Conservation (phyloP, 2,113 vertebrate genomes). For the Mellivora capensis region DNA sequence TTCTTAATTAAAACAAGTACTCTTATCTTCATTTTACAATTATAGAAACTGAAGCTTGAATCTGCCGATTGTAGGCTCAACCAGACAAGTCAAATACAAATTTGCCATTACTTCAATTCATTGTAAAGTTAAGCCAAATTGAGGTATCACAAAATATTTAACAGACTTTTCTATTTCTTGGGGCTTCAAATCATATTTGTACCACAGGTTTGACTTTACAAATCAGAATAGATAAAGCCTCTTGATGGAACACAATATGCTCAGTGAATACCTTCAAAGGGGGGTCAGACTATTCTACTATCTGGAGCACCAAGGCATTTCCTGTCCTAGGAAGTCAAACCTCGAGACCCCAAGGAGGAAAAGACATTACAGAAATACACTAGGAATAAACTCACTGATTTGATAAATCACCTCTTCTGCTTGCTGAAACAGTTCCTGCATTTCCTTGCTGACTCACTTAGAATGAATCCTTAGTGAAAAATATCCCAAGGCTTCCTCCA, state of each 20-base stretch:
- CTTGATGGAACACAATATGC: background rate
- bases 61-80: background rate
- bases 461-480: slow-evolving; percentile 21
- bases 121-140: background rate
- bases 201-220: background rate
- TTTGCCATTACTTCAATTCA: background rate
- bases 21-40: background rate
- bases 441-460: slow-evolving; percentile 39
- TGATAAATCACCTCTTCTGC: background rate
- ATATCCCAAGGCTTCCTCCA: background rate
- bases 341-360: background rate
- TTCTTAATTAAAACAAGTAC: background rate
- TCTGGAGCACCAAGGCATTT: background rate
- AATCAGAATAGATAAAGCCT: background rate
- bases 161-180: background rate
- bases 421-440: background rate
- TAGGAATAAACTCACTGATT: background rate
- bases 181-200: background rate
- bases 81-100: background rate
- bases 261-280: background rate
- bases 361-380: background rate
- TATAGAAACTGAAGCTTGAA: background rate
- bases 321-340: background rate
- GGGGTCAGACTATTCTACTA: background rate
- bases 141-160: background rate